Base-by-base conservation (phyloP, 2,888 invertebrate genomes). In the Sesia apiformis region DNA sequence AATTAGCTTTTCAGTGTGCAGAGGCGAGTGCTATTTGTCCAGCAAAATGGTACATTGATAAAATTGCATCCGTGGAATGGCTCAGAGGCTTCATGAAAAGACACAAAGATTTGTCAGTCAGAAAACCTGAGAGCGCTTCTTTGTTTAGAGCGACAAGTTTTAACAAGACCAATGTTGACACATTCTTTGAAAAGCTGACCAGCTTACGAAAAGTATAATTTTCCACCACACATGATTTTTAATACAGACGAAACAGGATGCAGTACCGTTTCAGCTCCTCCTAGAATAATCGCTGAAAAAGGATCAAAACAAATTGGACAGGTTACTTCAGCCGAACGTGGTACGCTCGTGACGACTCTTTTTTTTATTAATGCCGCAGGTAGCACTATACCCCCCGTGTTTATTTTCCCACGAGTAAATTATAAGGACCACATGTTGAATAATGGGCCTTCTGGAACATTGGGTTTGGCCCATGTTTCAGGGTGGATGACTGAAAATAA, bases 401-500 rank as follows among this genome's bases (percentile, higher is more conserved):
- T 60, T 56, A 58, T 58, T 23, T 58, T 58, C 53, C 60, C 62
- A 41, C 51, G 62, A 52, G 58, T 58, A 43, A 55, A 57, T 43
- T 62, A 55, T 55, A 61, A 62, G 53, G 60, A 60, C 53, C 54
- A 57, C n/a, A 61, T 57, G 59, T 55, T 62, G 53, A 58, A 42
- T 55, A 55, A 56, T 62, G 60, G 60, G 55, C 59, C 58, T 39
- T 52, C 57, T 55, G 59, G 57, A 56, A 57, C 59, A 57, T 52
- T 59, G 57, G 60, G 58, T 43, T 55, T 60, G 52, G 59, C 59
- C 52, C 49, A 61, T 50, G 52, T 50, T 54, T 60, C 60, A 56
- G 60, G 61, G 57, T 63, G 60, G 61, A 63, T 62, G 56, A 60
- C 54, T 52, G 60, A 62, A 40, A 58, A 62, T 8, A 58, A 56